Base-by-base conservation (phyloP, 2,888 invertebrate species). In the Scaptomyza polygonia region DNA sequence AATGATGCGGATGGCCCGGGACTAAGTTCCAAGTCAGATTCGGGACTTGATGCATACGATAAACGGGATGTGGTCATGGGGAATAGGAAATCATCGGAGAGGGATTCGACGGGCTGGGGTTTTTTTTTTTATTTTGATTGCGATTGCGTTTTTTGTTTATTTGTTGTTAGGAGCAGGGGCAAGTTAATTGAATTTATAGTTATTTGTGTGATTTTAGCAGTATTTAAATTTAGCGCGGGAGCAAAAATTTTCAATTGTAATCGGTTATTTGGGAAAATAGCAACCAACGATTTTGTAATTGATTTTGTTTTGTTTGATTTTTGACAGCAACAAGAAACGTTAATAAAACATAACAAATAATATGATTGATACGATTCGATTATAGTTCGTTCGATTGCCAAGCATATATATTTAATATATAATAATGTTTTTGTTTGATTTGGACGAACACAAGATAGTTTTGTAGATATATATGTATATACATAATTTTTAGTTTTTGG, bases 1-100 rank as follows among this genome's bases (percentile, higher is more conserved):
- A 93, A 92, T 82, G 93, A 92, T 80, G 93, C 92, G 76, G 94
- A 94, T 72, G 95, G 95, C 85, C 95, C 95, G 70, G 95, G 95
- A 90, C 96, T 96, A 90, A 96, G 95, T 91, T 98, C 98, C 92
- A 97, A 93, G 93, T 98, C 98, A 91, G 97, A 97, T 93, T 98
- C 98, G 75, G 98, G 98, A 91, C 97, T 97, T 90, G 98, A 98
- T 78, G 98, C 98, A 93, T 98, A 98, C 90, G 98, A 98, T 83
- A 98, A 94, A 91, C 98, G 96, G 92, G 97, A 95, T 90, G 97
- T 96, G 85, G 97, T 97, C 98, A 98, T 98, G 91, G 98, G 98
- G 94, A 99, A 99, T 91, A 99, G 95, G 95, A 98, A 98, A 94
- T 99, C 98, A 93, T 99, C 99, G 89, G 98, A 97, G 92, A 98